These are phyloP conservation scores for Beris chalybata DNA, from an alignment of 2,888 invertebrate species.

Conservation along the genomic window DNA sequence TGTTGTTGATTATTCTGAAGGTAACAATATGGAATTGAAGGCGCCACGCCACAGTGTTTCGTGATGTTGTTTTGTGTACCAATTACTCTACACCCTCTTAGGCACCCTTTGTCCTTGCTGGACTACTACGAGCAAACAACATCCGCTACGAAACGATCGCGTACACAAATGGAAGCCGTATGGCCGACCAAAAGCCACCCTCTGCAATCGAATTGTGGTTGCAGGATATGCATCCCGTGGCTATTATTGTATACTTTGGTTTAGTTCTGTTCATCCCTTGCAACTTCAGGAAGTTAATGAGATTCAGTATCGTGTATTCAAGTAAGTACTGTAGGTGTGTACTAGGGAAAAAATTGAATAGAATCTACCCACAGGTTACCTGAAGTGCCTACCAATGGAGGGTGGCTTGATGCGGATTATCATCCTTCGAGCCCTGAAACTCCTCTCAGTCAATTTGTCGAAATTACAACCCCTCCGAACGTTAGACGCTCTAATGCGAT, in stretches of 20 bases:
- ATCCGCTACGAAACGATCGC: neutral
- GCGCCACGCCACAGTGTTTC: conserved; percentile 16
- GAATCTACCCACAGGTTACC: no score
- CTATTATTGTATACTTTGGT: no score
- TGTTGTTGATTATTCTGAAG: no score
- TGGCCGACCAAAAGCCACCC: conserved; percentile 13
- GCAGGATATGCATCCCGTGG: conserved; percentile 10
- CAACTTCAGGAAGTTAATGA: conserved; percentile 16
- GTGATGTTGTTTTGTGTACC: conserved; percentile 24
- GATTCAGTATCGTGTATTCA: conserved; percentile 10
- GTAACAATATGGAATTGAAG: neutral
- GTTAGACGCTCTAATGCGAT: conserved; percentile 17
- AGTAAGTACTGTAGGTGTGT: no score
- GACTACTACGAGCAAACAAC: neutral
- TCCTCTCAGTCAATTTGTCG: conserved; percentile 21
- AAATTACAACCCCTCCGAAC: conserved; percentile 11
- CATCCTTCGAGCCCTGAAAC: conserved; percentile 2
- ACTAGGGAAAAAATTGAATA: no score
- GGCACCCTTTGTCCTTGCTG: neutral
- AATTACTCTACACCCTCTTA: conserved; percentile 14
- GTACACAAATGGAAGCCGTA: neutral
- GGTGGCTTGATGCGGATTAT: conserved; percentile 5
- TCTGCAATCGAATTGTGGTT: conserved; percentile 5
- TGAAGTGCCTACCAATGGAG: no score
- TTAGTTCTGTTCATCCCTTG: no score